Evolutionary conservation across 2,888 invertebrate genomes (phyloP), one percentile per base, ranked within the genome.

Genomic region (Serripes groenlandicus): DNA sequence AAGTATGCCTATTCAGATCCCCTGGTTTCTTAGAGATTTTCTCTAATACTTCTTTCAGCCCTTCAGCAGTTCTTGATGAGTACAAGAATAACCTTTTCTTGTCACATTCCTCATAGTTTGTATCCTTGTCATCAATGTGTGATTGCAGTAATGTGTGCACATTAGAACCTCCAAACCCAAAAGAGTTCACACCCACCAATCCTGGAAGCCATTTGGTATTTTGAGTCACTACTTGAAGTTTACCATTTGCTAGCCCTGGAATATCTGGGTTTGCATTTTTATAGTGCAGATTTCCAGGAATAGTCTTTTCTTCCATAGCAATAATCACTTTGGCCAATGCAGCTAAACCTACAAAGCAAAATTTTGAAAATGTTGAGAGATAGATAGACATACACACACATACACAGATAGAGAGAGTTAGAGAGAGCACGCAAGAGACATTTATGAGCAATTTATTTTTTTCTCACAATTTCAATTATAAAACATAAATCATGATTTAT

Each of bases 271-370:
- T 99, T 0, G 99, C 98, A 30, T 94, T 95, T 75, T 96, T 95
- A 95, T 96, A 99, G 94, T 99, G 99, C 81, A 99, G 95, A 95
- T 99, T 99, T 28, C 96, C 97, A 1, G 99, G 99, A 89, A 99
- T 97, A 42, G 97, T 94, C 37, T 98, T 97, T 75, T 96, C 95
- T 95, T 99, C 98, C 97, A 99, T 98, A 23, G 99, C 97, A 81
- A 99, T 96, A 30, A 99, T 94, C 74, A 98, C 96, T 95, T 99
- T 99, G 18, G 98, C 98, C 86, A 99, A 95, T 0, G 98, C 97
- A 93, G 98, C 98, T 32, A 99, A 95, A 34, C 98, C 98, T 94
- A 18, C 18, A 54, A 54, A 30, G n/a, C n/a, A n/a, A n/a, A n/a
- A n/a, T n/a, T n/a, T n/a, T n/a, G n/a, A n/a, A n/a, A n/a, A n/a